Evolutionary conservation across 2,797 vertebrate genomes (phyloP).

Genomic region (Hippopotamyrus pictus): DNA sequence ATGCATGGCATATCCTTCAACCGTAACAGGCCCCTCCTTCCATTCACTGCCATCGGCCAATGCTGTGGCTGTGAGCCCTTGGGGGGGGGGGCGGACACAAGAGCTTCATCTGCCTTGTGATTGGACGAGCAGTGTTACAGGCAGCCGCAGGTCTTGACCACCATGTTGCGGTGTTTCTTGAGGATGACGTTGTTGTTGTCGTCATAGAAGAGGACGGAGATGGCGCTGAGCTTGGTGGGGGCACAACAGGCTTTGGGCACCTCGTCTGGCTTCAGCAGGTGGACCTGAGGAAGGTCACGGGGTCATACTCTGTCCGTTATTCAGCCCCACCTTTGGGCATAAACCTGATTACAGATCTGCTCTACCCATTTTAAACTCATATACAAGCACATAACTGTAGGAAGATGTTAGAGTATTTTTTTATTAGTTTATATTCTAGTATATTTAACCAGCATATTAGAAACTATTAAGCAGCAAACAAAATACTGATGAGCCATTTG

Average conservation of each 20-base stretch:
- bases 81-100: background rate
- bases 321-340: background rate
- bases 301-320: background rate
- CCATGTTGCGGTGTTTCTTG: constrained; percentile 95
- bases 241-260: constrained; percentile 92
- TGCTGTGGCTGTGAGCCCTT: background rate
- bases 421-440: background rate
- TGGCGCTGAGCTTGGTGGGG: constrained; percentile 89
- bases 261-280: constrained; percentile 85
- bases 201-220: constrained; percentile 92
- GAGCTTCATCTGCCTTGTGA: background rate
- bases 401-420: background rate
- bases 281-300: constrained; percentile 64
- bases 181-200: constrained; percentile 98
- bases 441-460: background rate
- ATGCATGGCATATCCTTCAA: background rate
- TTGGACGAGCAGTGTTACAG: constrained; percentile 55
- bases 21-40: background rate
- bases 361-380: background rate
- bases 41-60: background rate
- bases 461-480: background rate
- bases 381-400: background rate
- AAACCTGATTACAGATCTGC: background rate
- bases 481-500: background rate
- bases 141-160: constrained; percentile 90